Evolutionary conservation across 2,113 vertebrate species (phyloP), one percentile per base, ranked within the genome.

Genomic region (Ceyx melanurus): DNA sequence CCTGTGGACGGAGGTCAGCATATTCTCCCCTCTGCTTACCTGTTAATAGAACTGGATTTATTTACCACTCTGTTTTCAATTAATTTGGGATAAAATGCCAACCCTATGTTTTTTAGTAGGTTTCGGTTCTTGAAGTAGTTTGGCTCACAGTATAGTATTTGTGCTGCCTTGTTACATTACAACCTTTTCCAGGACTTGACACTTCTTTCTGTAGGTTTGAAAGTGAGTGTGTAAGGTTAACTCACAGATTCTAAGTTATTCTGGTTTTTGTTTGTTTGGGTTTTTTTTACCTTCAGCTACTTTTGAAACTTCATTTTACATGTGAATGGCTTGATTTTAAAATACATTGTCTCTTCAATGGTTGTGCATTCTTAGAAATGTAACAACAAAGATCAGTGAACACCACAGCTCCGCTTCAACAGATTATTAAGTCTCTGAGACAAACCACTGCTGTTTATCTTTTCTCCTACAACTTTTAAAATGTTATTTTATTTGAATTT

Each of bases 381-480:
- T 73, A 93, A 89, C 74, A 83, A 65, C 76, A 95, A 95, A 78
- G 56, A 76, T 82, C 65, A 94, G 37, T 40, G 14, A 90, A 91
- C 66, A 72, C 4, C 43, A 56, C 68, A 93, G 89, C 82, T 97
- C 87, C 94, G 83, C 79, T 96, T 92, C 86, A 97, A 90, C 75
- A 94, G 45, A 89, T 95, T 93, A 92, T 85, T 83, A 91, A 28
- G 73, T 26, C 70, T 96, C 92, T 78, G 82, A 93, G 90, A 66
- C 86, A 95, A 94, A 60, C n/a, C 3, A 2, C 77, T 88, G 6
- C 13, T 90, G 31, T 48, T 79, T 89, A 45, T 92, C 29, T 89
- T 65, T 65, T 19, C 74, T 50, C 68, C 84, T 79, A 15, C 70
- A 70, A 12, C 35, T 86, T 97, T 88, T 81, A 42, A 94, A 95